Evolutionary conservation across 2,797 vertebrate genomes (phyloP).

Genomic region (Neostethus bicornis): DNA sequence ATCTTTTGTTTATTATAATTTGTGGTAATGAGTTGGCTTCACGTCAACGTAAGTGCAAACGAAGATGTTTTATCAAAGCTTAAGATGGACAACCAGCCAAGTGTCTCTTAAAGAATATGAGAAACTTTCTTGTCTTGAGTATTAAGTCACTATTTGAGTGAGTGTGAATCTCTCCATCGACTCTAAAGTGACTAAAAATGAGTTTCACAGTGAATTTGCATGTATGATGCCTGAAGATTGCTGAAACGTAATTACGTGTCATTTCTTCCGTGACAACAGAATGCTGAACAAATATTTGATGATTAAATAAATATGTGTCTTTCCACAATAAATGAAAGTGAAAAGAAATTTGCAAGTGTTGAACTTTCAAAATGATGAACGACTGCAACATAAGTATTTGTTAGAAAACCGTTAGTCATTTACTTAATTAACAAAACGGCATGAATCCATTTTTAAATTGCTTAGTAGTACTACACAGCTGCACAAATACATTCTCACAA

Average conservation of each 20-base stretch:
- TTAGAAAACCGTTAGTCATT: too few species aligned
- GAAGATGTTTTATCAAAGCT: constrained; percentile 1
- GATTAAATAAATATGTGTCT: background rate
- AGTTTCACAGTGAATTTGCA: background rate
- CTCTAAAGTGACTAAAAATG: background rate
- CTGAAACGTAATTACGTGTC: background rate
- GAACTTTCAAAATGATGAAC: background rate
- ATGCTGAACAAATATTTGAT: background rate
- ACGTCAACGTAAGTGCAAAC: constrained; percentile 1
- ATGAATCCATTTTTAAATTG: too few species aligned
- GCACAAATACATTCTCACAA: too few species aligned
- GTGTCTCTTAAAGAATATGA: background rate
- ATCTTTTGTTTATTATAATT: constrained; percentile 1
- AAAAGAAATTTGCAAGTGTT: background rate
- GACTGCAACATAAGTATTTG: background rate
- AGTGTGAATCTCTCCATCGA: background rate
- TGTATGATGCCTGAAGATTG: background rate
- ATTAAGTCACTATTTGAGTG: background rate
- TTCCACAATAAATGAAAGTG: background rate
- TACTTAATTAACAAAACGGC: too few species aligned
- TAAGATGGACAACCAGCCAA: background rate
- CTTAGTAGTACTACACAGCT: too few species aligned
- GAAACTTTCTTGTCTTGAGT: background rate
- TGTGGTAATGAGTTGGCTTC: constrained; percentile 1
- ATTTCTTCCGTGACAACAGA: background rate